These are phyloP conservation scores for Lytechinus variegatus DNA, from an alignment of 35 echinoderm and acorn worm genomes.

Conservation along the genomic window DNA sequence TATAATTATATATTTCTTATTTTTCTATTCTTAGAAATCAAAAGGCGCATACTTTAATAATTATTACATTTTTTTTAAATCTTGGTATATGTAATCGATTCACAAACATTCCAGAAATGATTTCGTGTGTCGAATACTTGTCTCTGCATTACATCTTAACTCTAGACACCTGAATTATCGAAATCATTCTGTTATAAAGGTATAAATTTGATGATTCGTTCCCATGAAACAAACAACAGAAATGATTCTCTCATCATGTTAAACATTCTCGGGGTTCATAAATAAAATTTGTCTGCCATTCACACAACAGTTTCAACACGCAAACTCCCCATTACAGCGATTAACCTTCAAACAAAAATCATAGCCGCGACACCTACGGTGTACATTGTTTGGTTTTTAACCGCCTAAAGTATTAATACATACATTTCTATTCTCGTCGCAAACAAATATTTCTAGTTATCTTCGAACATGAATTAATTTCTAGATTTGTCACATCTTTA, in stretches of 20 bases:
- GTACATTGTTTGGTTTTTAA: background rate
- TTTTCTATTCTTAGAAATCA: no score
- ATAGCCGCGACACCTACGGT: background rate
- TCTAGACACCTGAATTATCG: no score
- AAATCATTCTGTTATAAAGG: no score
- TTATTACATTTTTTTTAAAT: no score
- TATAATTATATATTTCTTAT: no score
- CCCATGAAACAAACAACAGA: background rate
- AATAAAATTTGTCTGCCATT: background rate
- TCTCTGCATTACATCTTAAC: no score
- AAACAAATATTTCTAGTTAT: background rate
- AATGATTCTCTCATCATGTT: background rate
- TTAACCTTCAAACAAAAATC: background rate
- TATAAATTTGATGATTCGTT: background rate
- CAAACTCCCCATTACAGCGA: background rate
- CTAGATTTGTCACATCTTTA: background rate
- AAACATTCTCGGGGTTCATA: background rate
- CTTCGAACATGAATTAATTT: background rate
- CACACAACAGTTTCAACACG: background rate
- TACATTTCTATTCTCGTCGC: background rate
- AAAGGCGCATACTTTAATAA: no score
- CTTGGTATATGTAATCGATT: no score
- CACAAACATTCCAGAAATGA: no score
- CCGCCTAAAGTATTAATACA: background rate
- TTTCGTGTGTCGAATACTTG: no score